phyloP scores from a whole-genome alignment of 2,888 invertebrate genomes.

The Acleris holmiana region DNA sequence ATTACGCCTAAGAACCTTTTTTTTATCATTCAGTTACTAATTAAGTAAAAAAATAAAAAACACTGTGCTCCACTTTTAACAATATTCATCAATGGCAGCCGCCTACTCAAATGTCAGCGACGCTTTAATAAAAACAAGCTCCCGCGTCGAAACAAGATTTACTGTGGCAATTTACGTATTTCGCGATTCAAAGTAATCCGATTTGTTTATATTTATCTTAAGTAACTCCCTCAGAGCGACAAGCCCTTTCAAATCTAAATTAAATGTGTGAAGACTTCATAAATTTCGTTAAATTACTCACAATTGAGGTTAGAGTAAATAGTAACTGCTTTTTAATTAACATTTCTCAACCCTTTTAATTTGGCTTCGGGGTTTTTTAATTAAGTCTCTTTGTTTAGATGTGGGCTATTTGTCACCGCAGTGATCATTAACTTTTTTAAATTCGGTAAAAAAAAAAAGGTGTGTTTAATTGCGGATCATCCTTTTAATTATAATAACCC shows the following conservation, averaged over 20 bases:
- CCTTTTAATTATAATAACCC: too few species aligned
- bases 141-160: conserved; percentile 59
- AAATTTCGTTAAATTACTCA: background rate
- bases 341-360: background rate
- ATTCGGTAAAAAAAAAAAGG: background rate
- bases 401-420: background rate
- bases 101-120: conserved; percentile 1
- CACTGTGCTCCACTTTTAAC: background rate
- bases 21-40: too few species aligned
- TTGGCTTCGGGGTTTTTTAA: conserved; percentile 3
- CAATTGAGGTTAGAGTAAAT: background rate
- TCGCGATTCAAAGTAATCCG: conserved; percentile 49
- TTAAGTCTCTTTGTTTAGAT: conserved; percentile 4
- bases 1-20: too few species aligned
- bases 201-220: conserved; percentile 48
- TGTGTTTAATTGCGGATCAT: background rate
- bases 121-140: conserved; percentile 52
- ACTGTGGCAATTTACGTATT: conserved; percentile 50
- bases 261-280: conserved; percentile 2
- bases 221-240: conserved; percentile 10
- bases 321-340: conserved; percentile 1
- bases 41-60: too few species aligned
- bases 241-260: background rate
- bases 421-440: background rate
- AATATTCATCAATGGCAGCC: background rate